Evolutionary conservation across 2,888 invertebrate species (phyloP), one percentile per base, ranked within the genome.

Genomic region (Pristionchus exspectatus): DNA sequence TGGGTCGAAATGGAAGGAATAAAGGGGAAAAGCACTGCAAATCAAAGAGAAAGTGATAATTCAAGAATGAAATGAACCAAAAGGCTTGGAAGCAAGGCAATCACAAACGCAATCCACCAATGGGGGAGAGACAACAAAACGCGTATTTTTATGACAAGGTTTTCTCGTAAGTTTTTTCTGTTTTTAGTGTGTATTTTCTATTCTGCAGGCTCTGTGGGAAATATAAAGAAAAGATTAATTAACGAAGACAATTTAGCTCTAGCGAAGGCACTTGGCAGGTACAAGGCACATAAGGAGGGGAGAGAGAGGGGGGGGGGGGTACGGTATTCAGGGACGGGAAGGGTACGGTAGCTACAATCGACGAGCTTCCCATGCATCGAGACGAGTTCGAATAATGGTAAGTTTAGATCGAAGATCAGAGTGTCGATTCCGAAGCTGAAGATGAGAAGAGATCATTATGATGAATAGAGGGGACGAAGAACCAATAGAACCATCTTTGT

Each of bases 61-160:
- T 59, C 21, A 59, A 59, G 18, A 59, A 21, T 18, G 24, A 24
- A 59, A 69, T n/a, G 69, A 24, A 69, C 24, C 14, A 30, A 69
- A 69, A 69, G 30, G 69, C 69, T n/a, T 14, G 24, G 14, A 69
- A 69, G 69, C 69, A 69, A 69, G 59, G 59, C 59, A 59, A 59
- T 59, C 59, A 59, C 59, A 59, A 69, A 69, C 69, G 69, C 69
- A 69, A 69, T 69, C 69, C n/a, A 66, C 27, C n/a, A 69, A 69
- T 69, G 69, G 77, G 38, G 44, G 18, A 33, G 38, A 77, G 77
- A 30, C 21, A 24, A 77, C 24, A 24, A 77, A 77, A 77, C 77
- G 77, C 77, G 77, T 77, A 77, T 77, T 77, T 77, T 77, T 77
- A 77, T 77, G 77, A 77, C 77, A 77, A 77, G 38, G 44, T 77